Evolutionary conservation across 2,113 vertebrate species (phyloP).

Genomic region (Oriolus oriolus): DNA sequence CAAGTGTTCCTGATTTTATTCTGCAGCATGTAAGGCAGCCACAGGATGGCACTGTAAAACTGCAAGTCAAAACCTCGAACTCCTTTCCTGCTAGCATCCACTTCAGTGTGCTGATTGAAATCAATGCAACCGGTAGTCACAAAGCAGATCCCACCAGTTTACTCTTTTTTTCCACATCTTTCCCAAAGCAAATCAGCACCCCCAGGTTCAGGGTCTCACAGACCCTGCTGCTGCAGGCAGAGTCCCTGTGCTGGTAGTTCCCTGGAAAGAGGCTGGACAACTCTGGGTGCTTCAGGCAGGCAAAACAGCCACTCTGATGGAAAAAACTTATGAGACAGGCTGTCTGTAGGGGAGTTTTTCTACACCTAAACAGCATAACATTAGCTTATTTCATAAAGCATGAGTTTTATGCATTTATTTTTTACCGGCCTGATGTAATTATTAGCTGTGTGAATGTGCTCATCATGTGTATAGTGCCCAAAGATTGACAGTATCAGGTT

Average conservation of each 20-base stretch:
- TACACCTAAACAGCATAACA: not conserved
- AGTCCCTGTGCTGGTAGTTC: too few relatives aligned
- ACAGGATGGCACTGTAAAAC: slow-evolving; percentile 60
- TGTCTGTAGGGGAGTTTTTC: not conserved
- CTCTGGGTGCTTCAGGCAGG: not conserved
- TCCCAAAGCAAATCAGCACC: too few relatives aligned
- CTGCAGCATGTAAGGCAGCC: not conserved
- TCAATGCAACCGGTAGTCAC: not conserved
- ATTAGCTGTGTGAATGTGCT: not conserved
- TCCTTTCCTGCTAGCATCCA: not conserved
- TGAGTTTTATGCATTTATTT: not conserved
- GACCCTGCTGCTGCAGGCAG: not conserved
- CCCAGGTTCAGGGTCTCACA: not conserved
- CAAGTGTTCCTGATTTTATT: not conserved
- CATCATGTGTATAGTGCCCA: too few relatives aligned
- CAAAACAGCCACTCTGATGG: not conserved
- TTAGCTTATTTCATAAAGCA: not conserved
- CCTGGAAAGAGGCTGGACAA: not conserved
- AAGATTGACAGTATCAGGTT: not conserved
- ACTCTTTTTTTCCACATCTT: not conserved
- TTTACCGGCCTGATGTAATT: not conserved
- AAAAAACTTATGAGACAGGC: not conserved
- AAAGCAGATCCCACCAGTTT: not conserved
- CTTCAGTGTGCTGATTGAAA: not conserved
- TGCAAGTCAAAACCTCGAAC: not conserved